Evolutionary conservation across 2,113 vertebrate genomes (phyloP).

Genomic region (Bubo scandiacus): DNA sequence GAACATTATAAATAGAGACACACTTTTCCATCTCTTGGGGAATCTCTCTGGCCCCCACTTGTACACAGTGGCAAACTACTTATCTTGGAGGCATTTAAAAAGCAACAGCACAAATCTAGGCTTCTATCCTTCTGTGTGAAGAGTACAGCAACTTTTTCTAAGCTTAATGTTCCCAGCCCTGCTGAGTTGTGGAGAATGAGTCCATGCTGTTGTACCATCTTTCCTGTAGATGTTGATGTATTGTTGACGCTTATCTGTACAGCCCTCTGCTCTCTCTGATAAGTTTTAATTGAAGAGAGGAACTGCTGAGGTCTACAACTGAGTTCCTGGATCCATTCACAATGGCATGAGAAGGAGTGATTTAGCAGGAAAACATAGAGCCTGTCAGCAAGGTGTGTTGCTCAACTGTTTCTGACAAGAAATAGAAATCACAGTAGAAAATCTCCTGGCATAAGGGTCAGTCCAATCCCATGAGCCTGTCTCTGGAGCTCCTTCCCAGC

Average conservation of each 20-base stretch:
- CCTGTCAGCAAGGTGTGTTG: background rate
- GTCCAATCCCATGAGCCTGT: background rate
- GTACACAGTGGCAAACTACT: background rate
- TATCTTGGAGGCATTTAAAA: background rate
- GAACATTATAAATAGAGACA: background rate
- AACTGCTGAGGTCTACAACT: background rate
- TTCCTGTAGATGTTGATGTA: background rate
- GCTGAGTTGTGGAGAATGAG: background rate
- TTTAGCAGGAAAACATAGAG: background rate
- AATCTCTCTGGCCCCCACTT: background rate
- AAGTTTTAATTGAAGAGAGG: background rate
- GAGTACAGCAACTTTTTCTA: background rate
- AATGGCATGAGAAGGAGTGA: background rate
- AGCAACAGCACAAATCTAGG: background rate
- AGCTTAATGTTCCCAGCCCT: background rate
- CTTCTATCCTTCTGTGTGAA: background rate
- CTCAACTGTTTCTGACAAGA: background rate
- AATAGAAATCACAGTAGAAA: background rate
- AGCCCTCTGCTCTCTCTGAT: background rate
- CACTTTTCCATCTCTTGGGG: background rate
- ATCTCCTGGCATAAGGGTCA: background rate
- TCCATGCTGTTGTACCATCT: background rate
- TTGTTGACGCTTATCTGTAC: background rate
- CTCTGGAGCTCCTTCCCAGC: background rate
- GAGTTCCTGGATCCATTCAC: background rate